Evolutionary conservation across 64 coral and sea anemone genomes (phyloP), one percentile per base, ranked within the genome.

Genomic region (Exaiptasia diaphana): DNA sequence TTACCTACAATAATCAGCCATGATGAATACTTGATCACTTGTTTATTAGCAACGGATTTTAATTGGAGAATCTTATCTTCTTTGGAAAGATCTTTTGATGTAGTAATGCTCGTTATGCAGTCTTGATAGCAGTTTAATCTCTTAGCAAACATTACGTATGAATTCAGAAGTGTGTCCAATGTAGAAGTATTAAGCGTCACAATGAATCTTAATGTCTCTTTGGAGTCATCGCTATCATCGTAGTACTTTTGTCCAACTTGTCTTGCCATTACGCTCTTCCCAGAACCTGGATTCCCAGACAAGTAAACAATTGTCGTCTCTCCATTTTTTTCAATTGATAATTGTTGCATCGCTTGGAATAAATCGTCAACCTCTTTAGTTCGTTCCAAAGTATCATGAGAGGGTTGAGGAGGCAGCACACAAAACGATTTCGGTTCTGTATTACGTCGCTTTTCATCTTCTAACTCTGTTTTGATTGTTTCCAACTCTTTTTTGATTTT

Each of bases 321-420:
- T 14, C 35, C 50, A 5, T 46, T 67, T 13, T 44, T 46, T n/a
- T 37, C 31, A 27, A n/a, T 82, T 53, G 31, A 48, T 31, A 82
- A 68, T 14, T 38, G 49, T 1, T 37, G 31, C 75, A 78, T 61
- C 53, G 56, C 75, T 58, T 78, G 0, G 9, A 37, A 60, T 65
- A 68, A 67, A 29, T 42, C 14, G 17, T 39, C 5, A 15, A 82
- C 78, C 37, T 82, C 78, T 23, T 43, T 62, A 30, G 8, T 4
- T 34, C 78, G 78, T 8, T 82, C 27, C 12, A 62, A n/a, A 22
- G 24, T 35, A 27, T 49, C 61, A 33, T 82, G 78, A 15, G 78
- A 82, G 6, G 78, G 78, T 23, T 82, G 43, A 17, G 78, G 59
- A 9, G 78, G 78, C 44, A 82, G 53, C 14, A 82, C 41, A 52